Conservation (phyloP, 2,797 vertebrate species). For the Urosaurus nigricauda region DNA sequence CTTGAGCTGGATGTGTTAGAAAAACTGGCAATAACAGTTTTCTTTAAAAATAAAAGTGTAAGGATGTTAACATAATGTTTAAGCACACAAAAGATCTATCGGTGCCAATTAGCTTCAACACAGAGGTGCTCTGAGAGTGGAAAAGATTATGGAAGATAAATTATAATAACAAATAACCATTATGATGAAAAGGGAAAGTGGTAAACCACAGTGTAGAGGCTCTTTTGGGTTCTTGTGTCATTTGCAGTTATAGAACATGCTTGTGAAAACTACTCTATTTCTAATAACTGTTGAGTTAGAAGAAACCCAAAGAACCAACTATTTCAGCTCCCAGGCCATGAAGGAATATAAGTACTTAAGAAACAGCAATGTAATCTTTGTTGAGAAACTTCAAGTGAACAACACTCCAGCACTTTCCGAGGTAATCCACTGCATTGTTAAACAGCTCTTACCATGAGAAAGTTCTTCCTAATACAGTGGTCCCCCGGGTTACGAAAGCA, state of each 20-base stretch:
- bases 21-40: conserved; percentile 7
- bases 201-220: no score
- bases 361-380: no score
- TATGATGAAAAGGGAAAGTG: not conserved
- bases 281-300: not conserved
- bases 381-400: no score
- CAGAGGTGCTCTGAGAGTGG: not conserved
- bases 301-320: not conserved
- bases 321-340: no score
- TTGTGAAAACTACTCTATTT: not conserved
- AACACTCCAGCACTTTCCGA: no score
- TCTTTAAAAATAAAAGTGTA: not conserved
- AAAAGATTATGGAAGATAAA: not conserved
- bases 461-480: no score
- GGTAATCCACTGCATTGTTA: no score
- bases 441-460: no score
- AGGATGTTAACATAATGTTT: conserved; percentile 12
- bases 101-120: not conserved
- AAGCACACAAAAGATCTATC: not conserved
- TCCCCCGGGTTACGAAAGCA: no score
- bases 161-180: not conserved
- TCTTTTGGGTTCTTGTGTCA: not conserved
- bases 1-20: not conserved
- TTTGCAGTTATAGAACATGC: not conserved
- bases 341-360: no score